Percentiles rank a stretch among this genome's conserved stretches.
These are phyloP conservation scores for Neostethus bicornis DNA, from an alignment of 2,797 vertebrate genomes.

Conservation along the genomic window DNA sequence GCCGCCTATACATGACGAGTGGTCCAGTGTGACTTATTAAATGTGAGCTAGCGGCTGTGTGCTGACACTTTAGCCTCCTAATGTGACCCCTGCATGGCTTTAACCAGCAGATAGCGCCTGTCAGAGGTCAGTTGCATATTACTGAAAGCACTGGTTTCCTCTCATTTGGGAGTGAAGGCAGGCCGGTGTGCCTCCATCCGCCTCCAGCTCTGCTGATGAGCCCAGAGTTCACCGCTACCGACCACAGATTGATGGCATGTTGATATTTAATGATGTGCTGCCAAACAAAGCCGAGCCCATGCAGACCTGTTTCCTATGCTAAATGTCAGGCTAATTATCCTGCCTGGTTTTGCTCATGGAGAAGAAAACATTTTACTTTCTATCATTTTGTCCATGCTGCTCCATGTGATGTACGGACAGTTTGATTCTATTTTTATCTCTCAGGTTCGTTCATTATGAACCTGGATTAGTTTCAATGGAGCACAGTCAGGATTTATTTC, in stretches of 20 bases:
- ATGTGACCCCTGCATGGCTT: conserved; percentile 45
- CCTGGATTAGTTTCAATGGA: too few species aligned
- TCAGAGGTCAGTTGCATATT: conserved; percentile 59
- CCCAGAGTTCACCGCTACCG: conserved; percentile 61
- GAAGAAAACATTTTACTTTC: too few species aligned
- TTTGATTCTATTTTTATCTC: too few species aligned
- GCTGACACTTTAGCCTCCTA: conserved; percentile 48
- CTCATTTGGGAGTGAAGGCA: conserved; percentile 56
- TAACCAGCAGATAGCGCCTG: conserved; percentile 30
- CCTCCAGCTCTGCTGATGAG: conserved; percentile 62
- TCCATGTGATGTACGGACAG: too few species aligned
- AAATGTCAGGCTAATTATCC: conserved; percentile 84
- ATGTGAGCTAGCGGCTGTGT: conserved; percentile 31
- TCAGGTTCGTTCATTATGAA: too few species aligned
- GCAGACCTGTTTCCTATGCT: conserved; percentile 45
- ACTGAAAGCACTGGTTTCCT: conserved; percentile 36
- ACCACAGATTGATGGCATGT: conserved; percentile 71
- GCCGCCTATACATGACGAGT: conserved; percentile 50
- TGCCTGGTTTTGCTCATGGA: conserved; percentile 44
- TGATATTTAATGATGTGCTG: conserved; percentile 82
- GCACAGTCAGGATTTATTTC: too few species aligned
- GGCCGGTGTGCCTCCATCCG: conserved; percentile 36
- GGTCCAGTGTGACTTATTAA: conserved; percentile 54
- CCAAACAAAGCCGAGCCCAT: conserved; percentile 43
- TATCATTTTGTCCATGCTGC: too few species aligned